A percentile compares a stretch with the other conserved stretches of the same genome.
These are phyloP conservation scores for western clawed frog (Xenopus tropicalis) DNA, from an alignment of 2,113 vertebrate species.

Conservation along the genomic window UCB_Xtro_10.0 CM004450.2:6644001-6644500, in stretches of 20 bases:
- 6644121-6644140: not conserved
- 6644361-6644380: too few species aligned
- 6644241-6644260: not conserved
- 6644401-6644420: too few species aligned
- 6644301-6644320: too few species aligned
- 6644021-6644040: constrained; percentile 1
- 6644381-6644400: too few species aligned
- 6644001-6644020: constrained; percentile 9
- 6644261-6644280: too few species aligned
- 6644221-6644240: constrained; percentile 1
- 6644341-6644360: too few species aligned
- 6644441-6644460: too few species aligned
- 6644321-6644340: too few species aligned
- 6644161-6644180: not conserved
- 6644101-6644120: not conserved
- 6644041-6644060: not conserved
- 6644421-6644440: too few species aligned
- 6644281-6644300: too few species aligned
- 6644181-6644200: not conserved
- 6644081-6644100: constrained; percentile 11
- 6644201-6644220: not conserved
- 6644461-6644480: too few species aligned
- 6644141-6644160: not conserved
- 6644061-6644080: not conserved
- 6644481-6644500: too few species aligned